Evolutionary conservation across 2,797 vertebrate species (phyloP).

Genomic region (Protosalanx chinensis): DNA sequence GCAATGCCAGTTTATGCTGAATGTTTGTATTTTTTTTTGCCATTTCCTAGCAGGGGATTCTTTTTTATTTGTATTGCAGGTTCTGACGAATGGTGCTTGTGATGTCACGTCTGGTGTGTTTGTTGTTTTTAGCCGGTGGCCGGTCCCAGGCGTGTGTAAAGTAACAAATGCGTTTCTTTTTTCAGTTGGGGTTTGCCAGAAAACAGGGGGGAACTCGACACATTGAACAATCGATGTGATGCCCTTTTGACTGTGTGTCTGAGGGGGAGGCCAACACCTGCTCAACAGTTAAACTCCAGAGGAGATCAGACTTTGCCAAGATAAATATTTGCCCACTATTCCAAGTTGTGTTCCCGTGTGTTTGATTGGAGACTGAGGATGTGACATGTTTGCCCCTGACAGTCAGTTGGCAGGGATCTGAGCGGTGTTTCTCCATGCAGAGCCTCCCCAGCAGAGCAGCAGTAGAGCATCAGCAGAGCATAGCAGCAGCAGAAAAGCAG

Average conservation of each 20-base stretch:
- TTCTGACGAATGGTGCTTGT: constrained; percentile 22
- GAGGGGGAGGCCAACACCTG: constrained; percentile 33
- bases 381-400: constrained; percentile 35
- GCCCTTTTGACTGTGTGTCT: constrained; percentile 21
- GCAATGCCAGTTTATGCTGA: constrained; percentile 22
- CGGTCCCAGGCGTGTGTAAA: constrained; percentile 30
- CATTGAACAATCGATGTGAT: constrained; percentile 29
- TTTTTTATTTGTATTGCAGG: background rate
- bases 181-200: constrained; percentile 24
- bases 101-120: constrained; percentile 44
- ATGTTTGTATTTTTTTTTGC: constrained; percentile 29
- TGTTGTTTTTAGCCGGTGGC: constrained; percentile 32
- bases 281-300: constrained; percentile 44
- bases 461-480: background rate
- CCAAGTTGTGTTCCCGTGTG: constrained; percentile 39
- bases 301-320: constrained; percentile 38
- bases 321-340: constrained; percentile 47
- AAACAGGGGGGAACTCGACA: constrained; percentile 19
- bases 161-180: constrained; percentile 29
- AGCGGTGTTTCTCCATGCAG: constrained; percentile 4
- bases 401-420: constrained; percentile 24
- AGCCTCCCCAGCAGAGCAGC: constrained; percentile 3
- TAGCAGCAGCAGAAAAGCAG: background rate
- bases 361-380: constrained; percentile 43
- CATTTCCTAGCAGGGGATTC: constrained; percentile 11